Conservation (phyloP, 2,797 vertebrate genomes). For the Platyrinchus mystaceus region DNA sequence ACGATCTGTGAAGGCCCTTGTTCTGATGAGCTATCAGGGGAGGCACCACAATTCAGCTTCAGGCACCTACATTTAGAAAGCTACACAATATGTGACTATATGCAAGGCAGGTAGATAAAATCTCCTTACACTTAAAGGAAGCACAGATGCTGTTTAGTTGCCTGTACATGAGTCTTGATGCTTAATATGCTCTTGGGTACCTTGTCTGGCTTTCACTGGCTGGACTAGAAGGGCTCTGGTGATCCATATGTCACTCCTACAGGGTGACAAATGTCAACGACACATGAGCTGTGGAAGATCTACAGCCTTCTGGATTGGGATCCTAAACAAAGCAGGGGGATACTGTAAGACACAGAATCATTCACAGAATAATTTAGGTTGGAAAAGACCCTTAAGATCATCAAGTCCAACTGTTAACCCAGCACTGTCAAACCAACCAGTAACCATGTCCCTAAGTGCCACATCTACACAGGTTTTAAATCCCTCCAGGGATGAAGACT, state of each 20-base stretch:
- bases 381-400: not conserved
- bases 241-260: rapidly evolving
- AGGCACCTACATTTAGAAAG: not conserved
- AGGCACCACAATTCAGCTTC: not conserved
- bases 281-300: not conserved
- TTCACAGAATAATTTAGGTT: not conserved
- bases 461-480: not conserved
- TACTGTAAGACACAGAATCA: too few relatives aligned
- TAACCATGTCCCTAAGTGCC: too few relatives aligned
- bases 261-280: too few relatives aligned
- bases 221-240: not conserved
- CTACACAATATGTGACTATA: not conserved
- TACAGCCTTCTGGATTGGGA: not conserved
- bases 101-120: not conserved
- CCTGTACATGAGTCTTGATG: not conserved
- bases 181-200: not conserved
- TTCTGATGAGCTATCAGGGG: not conserved
- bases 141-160: not conserved
- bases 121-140: not conserved
- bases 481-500: too few relatives aligned
- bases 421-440: not conserved
- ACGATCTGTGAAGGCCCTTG: not conserved
- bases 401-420: too few relatives aligned
- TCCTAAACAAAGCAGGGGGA: not conserved
- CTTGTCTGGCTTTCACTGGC: not conserved